A percentile compares a stretch with the other conserved stretches of the same genome.
Evolutionary conservation across 2,888 invertebrate species (phyloP).

Genomic region (Ornithoptera alexandrae): DNA sequence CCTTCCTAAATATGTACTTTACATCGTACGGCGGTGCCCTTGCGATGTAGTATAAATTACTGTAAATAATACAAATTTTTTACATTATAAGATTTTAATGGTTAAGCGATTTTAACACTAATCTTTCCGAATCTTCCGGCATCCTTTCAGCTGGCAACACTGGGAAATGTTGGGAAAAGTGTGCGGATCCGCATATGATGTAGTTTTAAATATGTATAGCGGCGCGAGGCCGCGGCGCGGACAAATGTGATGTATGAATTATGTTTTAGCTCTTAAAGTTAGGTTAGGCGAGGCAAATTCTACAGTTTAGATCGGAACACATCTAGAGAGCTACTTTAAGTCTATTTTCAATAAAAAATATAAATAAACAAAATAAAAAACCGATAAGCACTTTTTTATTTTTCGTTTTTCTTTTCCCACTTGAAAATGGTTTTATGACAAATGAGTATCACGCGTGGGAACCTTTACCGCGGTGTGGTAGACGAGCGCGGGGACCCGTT

Average conservation of each 20-base stretch:
- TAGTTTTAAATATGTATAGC: slow-evolving; percentile 55
- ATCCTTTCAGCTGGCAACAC: slow-evolving; percentile 50
- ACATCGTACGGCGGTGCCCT: slow-evolving; percentile 23
- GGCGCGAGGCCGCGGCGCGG: slow-evolving; percentile 55
- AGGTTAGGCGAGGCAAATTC: slow-evolving; percentile 34
- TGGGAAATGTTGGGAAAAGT: slow-evolving; percentile 35
- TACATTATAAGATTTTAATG: slow-evolving; percentile 53
- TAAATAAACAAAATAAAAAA: slow-evolving; percentile 38
- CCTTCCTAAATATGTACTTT: slow-evolving; percentile 38
- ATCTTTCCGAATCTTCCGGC: slow-evolving; percentile 42
- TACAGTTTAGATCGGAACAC: slow-evolving; percentile 51
- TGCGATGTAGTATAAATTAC: slow-evolving; percentile 74
- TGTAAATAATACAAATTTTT: slow-evolving; percentile 69
- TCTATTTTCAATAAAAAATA: slow-evolving; percentile 73
- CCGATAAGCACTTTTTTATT: slow-evolving; percentile 34
- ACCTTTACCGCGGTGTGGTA: neutral
- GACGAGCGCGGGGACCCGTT: neutral
- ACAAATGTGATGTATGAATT: slow-evolving; percentile 37
- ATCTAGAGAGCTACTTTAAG: slow-evolving; percentile 41
- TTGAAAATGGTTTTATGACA: neutral
- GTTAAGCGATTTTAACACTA: too few species aligned
- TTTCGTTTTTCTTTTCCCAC: slow-evolving; percentile 15
- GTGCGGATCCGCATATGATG: too few species aligned
- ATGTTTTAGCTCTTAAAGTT: slow-evolving; percentile 32
- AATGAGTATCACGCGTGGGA: neutral